These are phyloP conservation scores for Pipistrellus pygmaeus DNA, from an alignment of 2,797 vertebrate genomes.

Conservation along the genomic window DNA sequence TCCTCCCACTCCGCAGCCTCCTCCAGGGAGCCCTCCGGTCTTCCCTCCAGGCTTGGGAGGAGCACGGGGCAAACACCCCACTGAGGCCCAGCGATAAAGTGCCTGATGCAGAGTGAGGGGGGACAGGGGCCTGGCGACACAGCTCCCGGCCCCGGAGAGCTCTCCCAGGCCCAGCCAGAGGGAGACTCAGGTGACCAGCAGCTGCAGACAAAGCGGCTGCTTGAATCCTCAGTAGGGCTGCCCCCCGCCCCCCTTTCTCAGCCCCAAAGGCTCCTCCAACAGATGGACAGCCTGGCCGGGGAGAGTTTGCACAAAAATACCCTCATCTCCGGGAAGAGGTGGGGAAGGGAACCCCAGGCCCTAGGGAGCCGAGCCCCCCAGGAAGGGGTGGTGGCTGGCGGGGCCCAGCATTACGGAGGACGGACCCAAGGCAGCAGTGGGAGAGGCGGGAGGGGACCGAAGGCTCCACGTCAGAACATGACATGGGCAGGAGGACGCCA, in stretches of 20 bases:
- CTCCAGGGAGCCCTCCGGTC: slow-evolving; percentile 25
- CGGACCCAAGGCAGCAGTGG: not conserved
- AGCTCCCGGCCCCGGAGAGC: not conserved
- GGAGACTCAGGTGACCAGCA: not conserved
- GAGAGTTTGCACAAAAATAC: slow-evolving; percentile 31
- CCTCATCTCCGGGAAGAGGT: slow-evolving; percentile 27
- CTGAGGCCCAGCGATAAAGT: slow-evolving; percentile 67
- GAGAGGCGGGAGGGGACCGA: not conserved
- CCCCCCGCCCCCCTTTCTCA: not conserved
- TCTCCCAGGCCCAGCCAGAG: not conserved
- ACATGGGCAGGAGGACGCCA: not conserved
- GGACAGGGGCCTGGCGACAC: not conserved
- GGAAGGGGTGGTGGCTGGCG: not conserved
- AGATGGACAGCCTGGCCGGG: not conserved
- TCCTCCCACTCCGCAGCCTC: not conserved
- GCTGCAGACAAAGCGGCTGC: not conserved
- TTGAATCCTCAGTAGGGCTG: not conserved
- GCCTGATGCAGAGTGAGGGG: slow-evolving; percentile 21
- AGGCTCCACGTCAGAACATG: not conserved
- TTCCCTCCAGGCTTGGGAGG: slow-evolving; percentile 2
- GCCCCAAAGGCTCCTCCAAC: slow-evolving; percentile 21
- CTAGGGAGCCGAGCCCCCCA: not conserved
- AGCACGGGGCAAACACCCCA: not conserved
- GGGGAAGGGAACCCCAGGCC: not conserved
- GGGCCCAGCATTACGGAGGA: not conserved